Base-by-base conservation (phyloP, 2,888 invertebrate species). In the Brachyopa scutellaris region DNA sequence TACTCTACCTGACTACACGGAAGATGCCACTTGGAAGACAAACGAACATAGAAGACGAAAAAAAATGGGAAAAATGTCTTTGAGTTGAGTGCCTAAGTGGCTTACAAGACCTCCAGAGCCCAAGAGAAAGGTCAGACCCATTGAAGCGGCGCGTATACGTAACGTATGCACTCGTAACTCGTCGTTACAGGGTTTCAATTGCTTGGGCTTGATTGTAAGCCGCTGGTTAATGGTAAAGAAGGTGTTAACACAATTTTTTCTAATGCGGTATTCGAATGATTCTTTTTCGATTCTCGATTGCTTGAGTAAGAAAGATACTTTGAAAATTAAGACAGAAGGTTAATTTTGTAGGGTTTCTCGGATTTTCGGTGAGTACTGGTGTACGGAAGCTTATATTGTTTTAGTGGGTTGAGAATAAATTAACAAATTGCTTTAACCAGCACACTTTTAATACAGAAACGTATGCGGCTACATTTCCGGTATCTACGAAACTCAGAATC, bases 1-100 rank as follows among this genome's bases (percentile, higher is more conserved):
- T 6, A 8, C 15, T 36, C 11, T 9, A 9, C 8, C 33, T 17
- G n/a, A 26, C 33, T 21, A 15, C 26, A 69, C 53, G 62, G 55
- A 72, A 79, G 78, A 72, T 79, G 59, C 53, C 55, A 55, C 73
- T 79, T 73, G 67, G 55, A 53, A 57, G 31, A 62, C 13, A 55
- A 19, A 38, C 19, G 42, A 42, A 45, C 3, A 64, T 19, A 51
- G 21, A 62, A 5, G n/a, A 29, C 23, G 1, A 45, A 0, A 26
- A 17, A 23, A 9, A 36, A 38, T n/a, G n/a, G n/a, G n/a, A n/a
- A n/a, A 51, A 57, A 31, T 49, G 73, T 55, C 47, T 62, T 53
- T 62, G 59, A 67, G 40, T 53, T 61, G 47, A 38, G 42, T 23
- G 21, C 13, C 15, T 21, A 29, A 61, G 70, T 70, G 61, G 72